phyloP scores from a whole-genome alignment of 2,797 vertebrate species.

The Myotis pilosus region DNA sequence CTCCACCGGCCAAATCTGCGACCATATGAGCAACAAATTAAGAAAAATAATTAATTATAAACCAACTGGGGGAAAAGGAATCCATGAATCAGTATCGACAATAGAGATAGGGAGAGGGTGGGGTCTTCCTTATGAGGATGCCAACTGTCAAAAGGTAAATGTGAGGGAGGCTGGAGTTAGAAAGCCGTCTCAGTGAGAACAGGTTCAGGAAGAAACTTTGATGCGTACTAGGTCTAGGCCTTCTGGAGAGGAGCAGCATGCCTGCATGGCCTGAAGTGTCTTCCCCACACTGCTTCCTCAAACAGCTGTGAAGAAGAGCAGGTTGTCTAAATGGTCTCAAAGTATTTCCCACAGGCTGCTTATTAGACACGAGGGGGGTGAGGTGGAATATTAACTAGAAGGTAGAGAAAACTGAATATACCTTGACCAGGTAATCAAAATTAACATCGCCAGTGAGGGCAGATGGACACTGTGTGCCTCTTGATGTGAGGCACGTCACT shows the following conservation, averaged over 20 bases:
- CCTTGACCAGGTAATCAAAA: constrained; percentile 20
- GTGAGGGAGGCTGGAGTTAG: background rate
- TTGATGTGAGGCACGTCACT: background rate
- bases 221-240: background rate
- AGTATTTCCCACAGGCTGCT: background rate
- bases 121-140: background rate
- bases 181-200: background rate
- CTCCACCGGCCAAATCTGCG: background rate
- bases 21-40: background rate
- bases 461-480: background rate
- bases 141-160: background rate
- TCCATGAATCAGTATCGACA: background rate
- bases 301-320: background rate
- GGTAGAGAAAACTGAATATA: background rate
- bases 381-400: background rate
- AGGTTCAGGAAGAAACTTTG: background rate
- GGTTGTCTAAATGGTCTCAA: background rate
- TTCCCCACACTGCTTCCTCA: background rate
- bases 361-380: background rate
- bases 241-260: background rate
- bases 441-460: background rate
- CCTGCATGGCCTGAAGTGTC: background rate
- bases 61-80: background rate
- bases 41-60: constrained; percentile 7
- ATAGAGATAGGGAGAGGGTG: background rate